Base-by-base conservation (phyloP, 1,140 invertebrate species). In the Leptopilina boulardi region DNA sequence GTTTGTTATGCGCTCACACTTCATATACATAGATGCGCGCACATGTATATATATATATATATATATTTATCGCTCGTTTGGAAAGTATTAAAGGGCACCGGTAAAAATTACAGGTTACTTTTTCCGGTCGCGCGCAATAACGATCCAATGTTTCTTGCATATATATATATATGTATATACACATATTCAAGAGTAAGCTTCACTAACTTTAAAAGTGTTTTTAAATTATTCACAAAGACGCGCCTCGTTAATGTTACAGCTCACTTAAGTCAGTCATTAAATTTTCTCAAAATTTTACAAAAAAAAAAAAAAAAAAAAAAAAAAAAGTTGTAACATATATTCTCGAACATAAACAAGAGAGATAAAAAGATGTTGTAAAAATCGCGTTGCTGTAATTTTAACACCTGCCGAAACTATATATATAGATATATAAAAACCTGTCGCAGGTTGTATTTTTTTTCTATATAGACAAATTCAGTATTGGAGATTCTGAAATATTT, bases 101-200 rank as follows among this genome's bases (percentile, higher is more conserved):
- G 26, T 66, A 30, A 13, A 66, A 66, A 66, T 66, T 66, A 30
- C 59, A 66, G 59, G 59, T 30, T 66, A 66, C 59, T 66, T 66
- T 66, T 66, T 66, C 26, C 59, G 47, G 47, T 51, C 47, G 47
- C 59, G 59, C 23, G 21, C 21, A 21, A 26, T 66, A 66, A 66
- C 59, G 59, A 66, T 3, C 23, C 26, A 66, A 66, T 66, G 21
- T 66, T 66, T 66, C 59, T n/a, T 66, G 30, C 11, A 38, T 9
- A 38, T 38, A 38, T 6, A 38, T 9, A 6, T 38, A 38, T 9
- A 38, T 3, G 26, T 3, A 30, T 3, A 5, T 30, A 30, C 5
- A 5, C 5, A 38, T 9, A 38, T 9, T 8, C 0, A 26, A 66
- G 59, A 66, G 26, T 34, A 66, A 38, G 13, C 59, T 66, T 66